phyloP scores from a whole-genome alignment of 2,888 invertebrate species.

The Rhingia rostrata region DNA sequence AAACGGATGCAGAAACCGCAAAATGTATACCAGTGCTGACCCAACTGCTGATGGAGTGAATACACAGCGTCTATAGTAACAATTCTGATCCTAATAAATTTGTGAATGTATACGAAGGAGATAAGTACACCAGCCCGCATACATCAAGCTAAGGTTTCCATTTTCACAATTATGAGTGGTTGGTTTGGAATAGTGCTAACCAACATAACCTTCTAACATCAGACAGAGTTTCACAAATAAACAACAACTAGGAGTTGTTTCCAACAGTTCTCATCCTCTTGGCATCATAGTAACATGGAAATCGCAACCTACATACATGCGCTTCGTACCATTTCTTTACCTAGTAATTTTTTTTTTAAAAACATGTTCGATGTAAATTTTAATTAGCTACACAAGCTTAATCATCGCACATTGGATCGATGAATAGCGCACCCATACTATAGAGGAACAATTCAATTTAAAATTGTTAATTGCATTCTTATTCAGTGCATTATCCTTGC shows the following conservation, averaged over 20 bases:
- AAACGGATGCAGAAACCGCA: slow-evolving; percentile 18
- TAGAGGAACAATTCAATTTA: slow-evolving; percentile 27
- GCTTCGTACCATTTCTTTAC: no score
- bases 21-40: background rate
- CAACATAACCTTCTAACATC: no score
- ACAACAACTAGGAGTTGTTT: no score
- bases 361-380: slow-evolving; percentile 10
- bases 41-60: background rate
- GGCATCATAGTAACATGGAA: no score
- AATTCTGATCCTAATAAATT: background rate
- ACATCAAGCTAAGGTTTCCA: no score
- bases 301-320: no score
- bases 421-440: background rate
- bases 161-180: no score
- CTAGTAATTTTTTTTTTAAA: no score
- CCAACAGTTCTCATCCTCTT: no score
- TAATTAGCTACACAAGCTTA: slow-evolving; percentile 26
- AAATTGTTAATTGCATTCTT: slow-evolving; percentile 57
- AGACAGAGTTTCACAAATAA: no score
- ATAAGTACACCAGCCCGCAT: no score
- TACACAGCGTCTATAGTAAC: background rate
- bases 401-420: background rate
- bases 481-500: slow-evolving; percentile 30
- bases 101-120: background rate
- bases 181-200: no score